Percentiles rank a stretch among this genome's conserved stretches.
phyloP scores from a whole-genome alignment of 2,888 invertebrate species.

The Plebejus melissa region DNA sequence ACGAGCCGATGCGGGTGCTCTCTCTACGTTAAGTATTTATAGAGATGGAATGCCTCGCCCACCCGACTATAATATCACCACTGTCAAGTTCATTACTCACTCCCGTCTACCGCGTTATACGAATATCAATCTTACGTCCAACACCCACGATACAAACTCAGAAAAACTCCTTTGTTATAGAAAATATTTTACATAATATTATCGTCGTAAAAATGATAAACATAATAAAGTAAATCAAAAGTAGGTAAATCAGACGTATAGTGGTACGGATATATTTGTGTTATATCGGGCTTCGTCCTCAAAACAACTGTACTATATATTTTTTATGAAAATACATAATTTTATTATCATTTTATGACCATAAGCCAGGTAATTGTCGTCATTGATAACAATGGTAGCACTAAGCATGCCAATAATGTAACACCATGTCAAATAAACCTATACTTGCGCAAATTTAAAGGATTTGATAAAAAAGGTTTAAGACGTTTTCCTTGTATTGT shows the following conservation, averaged over 20 bases:
- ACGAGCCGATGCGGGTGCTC: slow-evolving; percentile 22
- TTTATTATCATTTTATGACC: neutral
- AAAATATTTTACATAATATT: slow-evolving; percentile 22
- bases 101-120: slow-evolving; percentile 32
- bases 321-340: neutral
- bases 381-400: too few species aligned
- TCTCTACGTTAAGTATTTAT: slow-evolving; percentile 44
- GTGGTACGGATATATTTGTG: neutral
- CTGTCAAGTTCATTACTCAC: slow-evolving; percentile 75
- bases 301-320: neutral
- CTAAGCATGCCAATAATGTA: too few species aligned
- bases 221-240: slow-evolving; percentile 3
- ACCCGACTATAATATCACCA: slow-evolving; percentile 60
- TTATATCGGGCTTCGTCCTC: neutral
- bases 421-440: too few species aligned
- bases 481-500: too few species aligned
- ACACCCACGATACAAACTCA: neutral
- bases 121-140: neutral
- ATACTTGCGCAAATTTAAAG: too few species aligned
- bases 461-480: too few species aligned
- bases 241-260: neutral
- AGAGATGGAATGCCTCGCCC: slow-evolving; percentile 59
- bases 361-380: too few species aligned
- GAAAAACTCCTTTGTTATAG: neutral
- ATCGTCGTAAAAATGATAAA: neutral